Percentiles rank a stretch among this genome's conserved stretches.
Evolutionary conservation across 2,888 invertebrate genomes (phyloP).

Genomic region (Clepsis dumicolana): DNA sequence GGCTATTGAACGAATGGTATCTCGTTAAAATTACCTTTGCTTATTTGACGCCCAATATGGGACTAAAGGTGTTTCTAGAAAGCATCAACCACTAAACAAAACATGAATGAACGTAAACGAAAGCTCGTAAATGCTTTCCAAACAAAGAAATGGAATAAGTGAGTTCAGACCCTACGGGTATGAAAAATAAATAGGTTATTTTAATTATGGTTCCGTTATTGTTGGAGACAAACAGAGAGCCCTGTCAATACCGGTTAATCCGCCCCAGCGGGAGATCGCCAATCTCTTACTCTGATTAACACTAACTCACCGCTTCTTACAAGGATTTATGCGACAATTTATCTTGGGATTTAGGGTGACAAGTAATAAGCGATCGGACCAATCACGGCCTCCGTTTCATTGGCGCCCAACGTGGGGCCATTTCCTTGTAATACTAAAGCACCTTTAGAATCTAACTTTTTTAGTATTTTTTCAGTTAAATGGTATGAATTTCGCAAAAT

Average conservation of each 20-base stretch:
- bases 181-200: not conserved
- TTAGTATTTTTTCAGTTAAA: not conserved
- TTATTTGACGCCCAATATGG: constrained; percentile 59
- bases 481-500: not conserved
- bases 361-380: constrained; percentile 18
- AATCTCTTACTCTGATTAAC: constrained; percentile 41
- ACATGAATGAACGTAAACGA: not conserved
- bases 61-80: constrained; percentile 31
- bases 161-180: not conserved
- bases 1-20: constrained; percentile 29
- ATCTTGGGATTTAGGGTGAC: constrained; percentile 22
- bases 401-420: constrained; percentile 49
- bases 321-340: constrained; percentile 17
- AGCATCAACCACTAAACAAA: not conserved
- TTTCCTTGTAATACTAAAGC: not conserved
- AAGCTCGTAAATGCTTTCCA: not conserved
- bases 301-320: constrained; percentile 33
- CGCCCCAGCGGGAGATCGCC: constrained; percentile 19
- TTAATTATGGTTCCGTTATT: constrained; percentile 14
- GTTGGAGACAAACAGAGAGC: constrained; percentile 9
- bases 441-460: not conserved
- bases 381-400: constrained; percentile 21
- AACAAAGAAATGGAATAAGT: not conserved
- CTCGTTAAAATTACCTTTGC: not conserved
- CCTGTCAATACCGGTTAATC: constrained; percentile 25